Percentiles rank a stretch among this genome's conserved stretches.
These are phyloP conservation scores for Choristoneura rosaceana DNA, from an alignment of 2,888 invertebrate genomes.

Conservation along the genomic window DNA sequence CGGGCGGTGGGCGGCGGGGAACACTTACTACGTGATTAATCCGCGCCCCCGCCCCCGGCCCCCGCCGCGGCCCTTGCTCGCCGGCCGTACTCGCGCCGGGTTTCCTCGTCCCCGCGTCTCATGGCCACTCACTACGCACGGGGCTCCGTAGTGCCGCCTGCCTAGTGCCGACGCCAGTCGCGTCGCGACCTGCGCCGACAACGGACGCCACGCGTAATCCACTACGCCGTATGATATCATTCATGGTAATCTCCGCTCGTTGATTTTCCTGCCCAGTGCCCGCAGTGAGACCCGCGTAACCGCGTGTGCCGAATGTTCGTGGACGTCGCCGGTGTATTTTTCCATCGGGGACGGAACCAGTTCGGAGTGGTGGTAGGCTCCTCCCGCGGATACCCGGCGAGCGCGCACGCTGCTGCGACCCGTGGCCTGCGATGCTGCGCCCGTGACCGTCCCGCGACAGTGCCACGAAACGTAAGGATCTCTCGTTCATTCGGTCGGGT, in stretches of 20 bases:
- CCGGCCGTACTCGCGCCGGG: slow-evolving; percentile 82
- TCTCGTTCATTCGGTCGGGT: slow-evolving; percentile 70
- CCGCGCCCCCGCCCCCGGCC: slow-evolving; percentile 63
- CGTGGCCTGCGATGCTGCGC: slow-evolving; percentile 82
- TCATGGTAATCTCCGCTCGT: slow-evolving; percentile 80
- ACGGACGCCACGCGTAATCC: slow-evolving; percentile 61
- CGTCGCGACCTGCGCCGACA: slow-evolving; percentile 81
- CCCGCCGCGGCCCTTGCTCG: slow-evolving; percentile 60
- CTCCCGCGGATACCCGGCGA: slow-evolving; percentile 74
- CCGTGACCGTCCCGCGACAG: slow-evolving; percentile 83
- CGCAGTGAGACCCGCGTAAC: slow-evolving; percentile 73
- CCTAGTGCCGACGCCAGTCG: slow-evolving; percentile 81
- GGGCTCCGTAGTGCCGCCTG: slow-evolving; percentile 60
- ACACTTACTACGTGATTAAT: slow-evolving; percentile 86
- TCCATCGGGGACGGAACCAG: slow-evolving; percentile 76
- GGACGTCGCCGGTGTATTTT: slow-evolving; percentile 75
- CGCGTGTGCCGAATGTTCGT: slow-evolving; percentile 81
- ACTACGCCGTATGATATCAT: slow-evolving; percentile 72
- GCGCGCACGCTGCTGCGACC: slow-evolving; percentile 70
- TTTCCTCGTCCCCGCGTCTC: slow-evolving; percentile 86
- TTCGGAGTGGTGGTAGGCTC: slow-evolving; percentile 70
- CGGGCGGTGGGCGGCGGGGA: slow-evolving; percentile 68
- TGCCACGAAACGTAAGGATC: slow-evolving; percentile 85
- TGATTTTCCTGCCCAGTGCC: slow-evolving; percentile 79
- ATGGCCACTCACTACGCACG: slow-evolving; percentile 85